Conservation (phyloP, 2,113 vertebrate species). For the Notarius lentiginosus region DNA sequence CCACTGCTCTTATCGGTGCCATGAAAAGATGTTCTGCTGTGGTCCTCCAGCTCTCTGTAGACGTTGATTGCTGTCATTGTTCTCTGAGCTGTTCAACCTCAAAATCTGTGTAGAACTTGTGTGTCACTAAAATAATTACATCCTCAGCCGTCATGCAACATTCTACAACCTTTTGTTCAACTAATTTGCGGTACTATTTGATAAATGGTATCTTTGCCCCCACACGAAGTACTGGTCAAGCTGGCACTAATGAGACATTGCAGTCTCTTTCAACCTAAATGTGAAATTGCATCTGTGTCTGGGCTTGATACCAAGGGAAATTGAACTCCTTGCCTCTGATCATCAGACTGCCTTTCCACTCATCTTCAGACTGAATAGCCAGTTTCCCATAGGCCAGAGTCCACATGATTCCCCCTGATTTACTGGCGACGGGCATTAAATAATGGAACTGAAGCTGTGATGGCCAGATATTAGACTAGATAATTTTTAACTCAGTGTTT, state of each 20-base stretch:
- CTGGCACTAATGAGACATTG: neutral
- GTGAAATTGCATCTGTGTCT: slow-evolving; percentile 13
- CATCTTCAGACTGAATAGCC: slow-evolving; percentile 11
- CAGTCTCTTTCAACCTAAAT: neutral
- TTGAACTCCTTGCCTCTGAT: slow-evolving; percentile 15
- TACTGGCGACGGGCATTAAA: slow-evolving; percentile 12
- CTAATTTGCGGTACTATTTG: slow-evolving; percentile 6
- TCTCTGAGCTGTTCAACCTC: neutral
- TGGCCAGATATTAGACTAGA: slow-evolving; percentile 27
- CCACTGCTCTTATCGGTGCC: neutral
- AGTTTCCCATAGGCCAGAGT: slow-evolving; percentile 26
- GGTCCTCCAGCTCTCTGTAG: neutral
- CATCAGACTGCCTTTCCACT: slow-evolving; percentile 16
- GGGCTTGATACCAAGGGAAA: slow-evolving; percentile 18
- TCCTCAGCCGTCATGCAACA: neutral
- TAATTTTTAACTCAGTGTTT: slow-evolving; percentile 25
- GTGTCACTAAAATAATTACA: neutral
- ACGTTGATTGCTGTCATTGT: neutral
- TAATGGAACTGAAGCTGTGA: slow-evolving; percentile 10
- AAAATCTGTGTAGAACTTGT: neutral
- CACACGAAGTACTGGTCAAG: slow-evolving; percentile 5
- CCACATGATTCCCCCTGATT: slow-evolving; percentile 30
- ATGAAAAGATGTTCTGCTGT: neutral
- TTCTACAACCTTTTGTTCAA: neutral
- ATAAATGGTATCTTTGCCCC: slow-evolving; percentile 20